Evolutionary conservation across 2,888 invertebrate genomes (phyloP), one percentile per base, ranked within the genome.

Genomic region (Drosophila tripunctata): DNA sequence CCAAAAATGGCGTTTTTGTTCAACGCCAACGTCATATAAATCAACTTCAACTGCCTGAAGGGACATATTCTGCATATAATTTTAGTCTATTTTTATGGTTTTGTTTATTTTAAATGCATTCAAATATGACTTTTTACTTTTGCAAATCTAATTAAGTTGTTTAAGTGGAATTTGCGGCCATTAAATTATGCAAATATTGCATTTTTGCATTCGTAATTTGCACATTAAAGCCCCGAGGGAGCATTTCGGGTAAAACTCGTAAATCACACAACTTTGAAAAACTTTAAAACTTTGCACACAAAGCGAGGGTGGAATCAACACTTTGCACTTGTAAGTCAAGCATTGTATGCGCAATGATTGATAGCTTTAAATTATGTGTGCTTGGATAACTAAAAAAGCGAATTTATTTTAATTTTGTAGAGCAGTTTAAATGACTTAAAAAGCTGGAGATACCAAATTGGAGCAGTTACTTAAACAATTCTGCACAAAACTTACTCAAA

Each of bases 141-240:
- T 54, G 10, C 67, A 67, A 68, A 85, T 79, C 79, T 81, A 81
- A 81, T 81, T 81, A 81, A 81, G 81, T 81, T 85, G 81, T 81
- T 81, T 77, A 79, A 77, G 72, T 67, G 81, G 81, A 81, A 81
- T 81, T 81, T 85, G 77, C 56, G 72, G 60, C 77, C 85, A 85
- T 85, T 79, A 85, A 79, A 81, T 85, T 85, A 85, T 81, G 81
- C 82, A 81, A 81, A 81, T 84, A 48, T 45, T 47, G 35, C 41
- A 68, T 33, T 61, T 80, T 81, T 78, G 60, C 81, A 75, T 78
- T 70, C 63, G 70, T 80, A 81, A 84, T 80, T 80, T 78, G 81
- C 76, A 47, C 67, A 40, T 44, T 24, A 45, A 14, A 45, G 66
- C 69, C 75, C 70, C 43, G 38, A 47, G 66, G 73, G 43, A 61